phyloP scores from a whole-genome alignment of 2,888 invertebrate species.

The Pycnomerus fuliginosus region DNA sequence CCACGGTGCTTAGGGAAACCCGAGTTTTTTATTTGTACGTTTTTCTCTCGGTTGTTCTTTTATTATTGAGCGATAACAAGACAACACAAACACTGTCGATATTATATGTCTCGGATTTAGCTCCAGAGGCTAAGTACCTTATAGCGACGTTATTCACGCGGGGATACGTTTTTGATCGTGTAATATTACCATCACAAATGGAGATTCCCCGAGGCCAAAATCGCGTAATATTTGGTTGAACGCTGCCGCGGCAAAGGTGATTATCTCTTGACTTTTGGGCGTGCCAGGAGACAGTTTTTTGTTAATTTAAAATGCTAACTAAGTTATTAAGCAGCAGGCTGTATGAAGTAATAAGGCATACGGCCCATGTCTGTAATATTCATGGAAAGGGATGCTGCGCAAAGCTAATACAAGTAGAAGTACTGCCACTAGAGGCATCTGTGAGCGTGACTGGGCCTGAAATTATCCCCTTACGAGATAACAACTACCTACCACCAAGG shows the following conservation, averaged over 20 bases:
- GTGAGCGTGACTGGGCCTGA: slow-evolving; percentile 27
- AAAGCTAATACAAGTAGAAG: slow-evolving; percentile 21
- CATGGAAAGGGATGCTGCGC: slow-evolving; percentile 28
- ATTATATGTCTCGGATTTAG: too few species aligned
- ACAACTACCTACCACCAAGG: slow-evolving; percentile 15
- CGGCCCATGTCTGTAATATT: slow-evolving; percentile 33
- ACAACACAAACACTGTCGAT: slow-evolving; percentile 13
- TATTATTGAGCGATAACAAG: slow-evolving; percentile 3
- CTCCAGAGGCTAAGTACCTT: too few species aligned
- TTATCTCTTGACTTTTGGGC: slow-evolving; percentile 15
- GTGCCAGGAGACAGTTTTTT: slow-evolving; percentile 24
- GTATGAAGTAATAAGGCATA: slow-evolving; percentile 34
- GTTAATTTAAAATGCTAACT: slow-evolving; percentile 37
- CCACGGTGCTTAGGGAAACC: slow-evolving; percentile 10
- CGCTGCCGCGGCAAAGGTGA: slow-evolving; percentile 22
- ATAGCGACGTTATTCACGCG: too few species aligned
- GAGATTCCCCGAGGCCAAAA: too few species aligned
- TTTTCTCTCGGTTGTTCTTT: slow-evolving; percentile 4
- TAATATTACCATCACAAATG: too few species aligned
- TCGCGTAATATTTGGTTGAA: too few species aligned
- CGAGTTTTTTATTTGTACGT: slow-evolving; percentile 12
- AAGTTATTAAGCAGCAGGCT: slow-evolving; percentile 33
- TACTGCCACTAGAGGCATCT: slow-evolving; percentile 21
- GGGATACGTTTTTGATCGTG: too few species aligned
- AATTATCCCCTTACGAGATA: slow-evolving; percentile 26